Conservation (phyloP, 2,888 invertebrate species). For the Amblyteles armatorius region DNA sequence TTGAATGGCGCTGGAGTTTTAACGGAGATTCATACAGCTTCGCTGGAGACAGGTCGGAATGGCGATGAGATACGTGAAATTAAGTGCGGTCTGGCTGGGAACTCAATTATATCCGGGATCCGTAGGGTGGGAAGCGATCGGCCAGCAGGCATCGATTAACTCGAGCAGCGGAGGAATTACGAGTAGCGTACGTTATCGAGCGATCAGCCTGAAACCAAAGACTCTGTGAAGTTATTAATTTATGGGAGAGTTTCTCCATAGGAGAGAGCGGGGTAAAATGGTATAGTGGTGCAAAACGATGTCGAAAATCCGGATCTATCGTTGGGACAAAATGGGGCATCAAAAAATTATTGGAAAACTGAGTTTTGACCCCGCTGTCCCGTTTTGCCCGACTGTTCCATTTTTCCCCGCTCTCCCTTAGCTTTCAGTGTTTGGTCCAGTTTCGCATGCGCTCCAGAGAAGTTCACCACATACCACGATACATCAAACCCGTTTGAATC, state of each 20-base stretch:
- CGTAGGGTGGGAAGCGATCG: constrained; percentile 25
- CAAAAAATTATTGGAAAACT: too few relatives aligned
- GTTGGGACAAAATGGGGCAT: too few relatives aligned
- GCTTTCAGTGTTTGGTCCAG: background rate
- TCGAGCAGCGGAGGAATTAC: constrained; percentile 59
- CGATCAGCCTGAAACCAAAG: constrained; percentile 44
- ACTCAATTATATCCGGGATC: constrained; percentile 40
- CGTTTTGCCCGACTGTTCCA: too few relatives aligned
- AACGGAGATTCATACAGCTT: background rate
- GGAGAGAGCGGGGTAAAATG: too few relatives aligned
- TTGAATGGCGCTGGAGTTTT: background rate
- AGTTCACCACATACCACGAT: background rate
- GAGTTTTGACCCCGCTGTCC: too few relatives aligned
- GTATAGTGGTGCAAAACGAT: too few relatives aligned
- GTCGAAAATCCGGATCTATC: too few relatives aligned
- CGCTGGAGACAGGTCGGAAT: constrained; percentile 15
- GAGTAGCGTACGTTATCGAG: constrained; percentile 66
- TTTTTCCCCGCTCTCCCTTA: background rate
- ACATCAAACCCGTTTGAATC: constrained; percentile 17
- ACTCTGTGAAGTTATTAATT: constrained; percentile 49
- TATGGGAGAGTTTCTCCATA: constrained; percentile 7
- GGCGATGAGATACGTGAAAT: constrained; percentile 52
- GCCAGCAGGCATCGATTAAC: constrained; percentile 39
- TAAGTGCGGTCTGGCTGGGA: constrained; percentile 36
- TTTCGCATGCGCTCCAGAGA: background rate